phyloP scores from a whole-genome alignment of 2,888 invertebrate species.

The Philonicus albiceps region DNA sequence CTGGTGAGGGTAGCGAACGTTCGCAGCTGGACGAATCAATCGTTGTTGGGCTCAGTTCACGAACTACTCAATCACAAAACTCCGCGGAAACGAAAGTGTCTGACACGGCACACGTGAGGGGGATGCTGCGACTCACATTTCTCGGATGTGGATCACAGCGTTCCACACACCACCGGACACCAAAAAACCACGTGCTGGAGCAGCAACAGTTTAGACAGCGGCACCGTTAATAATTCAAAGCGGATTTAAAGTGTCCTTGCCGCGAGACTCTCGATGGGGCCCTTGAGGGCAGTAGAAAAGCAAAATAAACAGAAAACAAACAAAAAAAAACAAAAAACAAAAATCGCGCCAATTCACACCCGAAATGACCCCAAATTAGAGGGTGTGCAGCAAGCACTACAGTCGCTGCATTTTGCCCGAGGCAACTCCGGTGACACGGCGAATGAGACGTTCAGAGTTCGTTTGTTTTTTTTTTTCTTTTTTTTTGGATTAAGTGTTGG shows the following conservation, averaged over 20 bases:
- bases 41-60: neutral
- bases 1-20: neutral
- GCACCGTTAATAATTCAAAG: neutral
- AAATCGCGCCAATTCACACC: neutral
- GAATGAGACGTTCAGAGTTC: neutral
- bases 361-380: neutral
- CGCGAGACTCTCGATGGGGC: neutral
- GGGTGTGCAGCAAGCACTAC: neutral
- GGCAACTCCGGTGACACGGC: neutral
- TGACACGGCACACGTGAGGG: neutral
- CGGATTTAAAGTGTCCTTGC: neutral
- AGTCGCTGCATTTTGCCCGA: neutral
- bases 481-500: neutral
- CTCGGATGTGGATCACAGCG: neutral
- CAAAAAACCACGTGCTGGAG: neutral
- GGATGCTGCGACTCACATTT: neutral
- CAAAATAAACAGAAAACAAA: neutral
- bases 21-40: neutral
- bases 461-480: neutral
- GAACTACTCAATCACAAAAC: neutral
- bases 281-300: neutral
- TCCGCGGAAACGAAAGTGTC: neutral
- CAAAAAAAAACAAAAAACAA: neutral
- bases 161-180: neutral
- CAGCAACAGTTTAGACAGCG: conserved; percentile 1